Evolutionary conservation across 2,888 invertebrate species (phyloP).

Genomic region (Epinotia demarniana): DNA sequence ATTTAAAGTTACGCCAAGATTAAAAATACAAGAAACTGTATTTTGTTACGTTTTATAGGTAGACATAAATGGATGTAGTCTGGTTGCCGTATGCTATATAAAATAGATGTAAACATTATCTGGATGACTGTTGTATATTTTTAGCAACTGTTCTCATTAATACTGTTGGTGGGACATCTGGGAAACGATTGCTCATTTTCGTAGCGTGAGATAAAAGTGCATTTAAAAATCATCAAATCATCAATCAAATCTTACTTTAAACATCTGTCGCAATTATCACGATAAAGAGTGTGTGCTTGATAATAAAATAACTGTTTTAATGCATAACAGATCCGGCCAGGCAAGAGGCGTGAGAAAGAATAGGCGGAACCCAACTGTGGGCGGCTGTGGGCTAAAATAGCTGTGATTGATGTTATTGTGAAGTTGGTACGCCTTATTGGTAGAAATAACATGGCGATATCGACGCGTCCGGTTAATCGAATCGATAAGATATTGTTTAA

Average conservation of each 20-base stretch:
- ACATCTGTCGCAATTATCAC: slow-evolving; percentile 6
- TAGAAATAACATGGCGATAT: slow-evolving; percentile 26
- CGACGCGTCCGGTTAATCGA: slow-evolving; percentile 14
- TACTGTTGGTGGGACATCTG: slow-evolving; percentile 1
- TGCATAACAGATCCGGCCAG: slow-evolving; percentile 37
- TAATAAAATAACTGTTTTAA: slow-evolving; percentile 40
- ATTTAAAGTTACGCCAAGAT: not conserved
- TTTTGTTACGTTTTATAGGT: not conserved
- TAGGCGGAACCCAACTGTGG: slow-evolving; percentile 39
- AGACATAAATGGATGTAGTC: not conserved
- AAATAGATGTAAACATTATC: not conserved
- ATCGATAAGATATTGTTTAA: slow-evolving; percentile 6
- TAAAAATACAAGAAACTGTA: too few species aligned
- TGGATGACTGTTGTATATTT: not conserved
- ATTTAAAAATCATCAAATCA: slow-evolving; percentile 7
- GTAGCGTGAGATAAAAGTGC: not conserved
- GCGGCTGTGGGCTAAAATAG: slow-evolving; percentile 40
- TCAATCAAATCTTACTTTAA: slow-evolving; percentile 1
- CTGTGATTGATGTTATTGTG: slow-evolving; percentile 42
- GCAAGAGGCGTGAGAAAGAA: slow-evolving; percentile 43
- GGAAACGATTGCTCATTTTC: slow-evolving; percentile 14
- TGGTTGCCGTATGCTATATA: not conserved
- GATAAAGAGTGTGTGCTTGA: not conserved
- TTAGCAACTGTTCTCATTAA: slow-evolving; percentile 1
- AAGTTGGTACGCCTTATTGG: slow-evolving; percentile 37